phyloP scores from a whole-genome alignment of 2,888 invertebrate genomes.

The Aspidapion aeneum region DNA sequence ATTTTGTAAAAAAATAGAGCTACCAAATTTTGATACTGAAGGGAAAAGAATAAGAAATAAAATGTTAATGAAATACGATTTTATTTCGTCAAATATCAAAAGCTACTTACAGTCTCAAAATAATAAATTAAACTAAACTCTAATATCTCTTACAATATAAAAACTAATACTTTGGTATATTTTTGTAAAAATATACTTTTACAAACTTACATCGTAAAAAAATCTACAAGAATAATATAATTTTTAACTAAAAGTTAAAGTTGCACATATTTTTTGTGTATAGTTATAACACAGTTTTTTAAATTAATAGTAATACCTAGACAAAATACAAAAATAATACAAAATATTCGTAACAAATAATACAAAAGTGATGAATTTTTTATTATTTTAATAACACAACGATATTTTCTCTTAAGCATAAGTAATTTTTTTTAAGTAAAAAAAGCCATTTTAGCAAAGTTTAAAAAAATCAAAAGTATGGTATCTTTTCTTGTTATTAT shows the following conservation, averaged over 20 bases:
- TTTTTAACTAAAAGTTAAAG: neutral
- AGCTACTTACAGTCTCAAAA: neutral
- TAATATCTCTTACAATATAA: neutral
- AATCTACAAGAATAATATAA: neutral
- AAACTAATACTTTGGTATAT: slow-evolving; percentile 1
- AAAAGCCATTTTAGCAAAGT: neutral
- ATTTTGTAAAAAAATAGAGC: too few species aligned
- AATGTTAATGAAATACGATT: neutral
- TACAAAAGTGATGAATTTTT: neutral
- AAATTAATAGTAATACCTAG: neutral
- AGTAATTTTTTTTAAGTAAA: neutral
- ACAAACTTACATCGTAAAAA: neutral
- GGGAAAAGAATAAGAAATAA: too few species aligned
- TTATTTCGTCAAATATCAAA: neutral
- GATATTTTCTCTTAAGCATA: neutral
- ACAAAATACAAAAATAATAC: neutral
- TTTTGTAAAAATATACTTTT: neutral
- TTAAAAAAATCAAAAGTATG: neutral
- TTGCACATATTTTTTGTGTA: neutral
- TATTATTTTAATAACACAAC: neutral
- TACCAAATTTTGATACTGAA: too few species aligned
- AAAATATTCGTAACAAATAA: neutral
- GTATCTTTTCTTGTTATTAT: neutral
- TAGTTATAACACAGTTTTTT: neutral
- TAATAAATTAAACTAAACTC: neutral